phyloP scores from a whole-genome alignment of 1,140 invertebrate species.

The Gryllus bimaculatus region DNA sequence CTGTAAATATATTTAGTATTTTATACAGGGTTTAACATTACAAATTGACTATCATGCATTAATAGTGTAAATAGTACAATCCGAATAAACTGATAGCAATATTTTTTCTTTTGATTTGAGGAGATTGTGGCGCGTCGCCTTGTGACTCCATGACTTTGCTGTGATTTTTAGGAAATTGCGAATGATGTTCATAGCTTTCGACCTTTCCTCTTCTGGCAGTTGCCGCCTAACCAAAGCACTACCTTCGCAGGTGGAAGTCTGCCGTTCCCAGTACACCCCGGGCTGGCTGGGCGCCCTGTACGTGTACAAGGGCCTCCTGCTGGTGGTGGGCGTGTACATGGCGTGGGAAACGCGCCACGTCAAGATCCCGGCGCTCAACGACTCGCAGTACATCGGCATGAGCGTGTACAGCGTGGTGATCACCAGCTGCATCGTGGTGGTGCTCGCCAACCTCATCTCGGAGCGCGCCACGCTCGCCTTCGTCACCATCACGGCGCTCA shows the following conservation, averaged over 20 bases:
- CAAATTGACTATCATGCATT: too few species aligned
- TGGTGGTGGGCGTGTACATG: conserved; percentile 88
- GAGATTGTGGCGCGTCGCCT: too few species aligned
- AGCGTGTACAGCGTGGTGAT: conserved; percentile 88
- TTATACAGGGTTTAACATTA: too few species aligned
- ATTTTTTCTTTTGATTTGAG: too few species aligned
- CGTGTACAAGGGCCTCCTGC: conserved; percentile 76
- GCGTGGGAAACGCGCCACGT: conserved; percentile 97
- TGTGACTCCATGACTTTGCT: too few species aligned
- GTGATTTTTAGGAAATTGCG: too few species aligned
- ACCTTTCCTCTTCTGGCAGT: too few species aligned
- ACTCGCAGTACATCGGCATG: conserved; percentile 92
- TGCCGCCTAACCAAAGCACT: too few species aligned
- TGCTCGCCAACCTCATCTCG: conserved; percentile 73
- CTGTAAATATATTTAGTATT: too few species aligned
- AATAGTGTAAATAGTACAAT: too few species aligned
- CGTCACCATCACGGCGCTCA: conserved; percentile 69
- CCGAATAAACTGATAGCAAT: too few species aligned
- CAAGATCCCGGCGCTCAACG: conserved; percentile 92
- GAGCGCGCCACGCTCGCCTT: conserved; percentile 76
- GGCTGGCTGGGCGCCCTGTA: conserved; percentile 82
- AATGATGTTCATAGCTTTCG: too few species aligned
- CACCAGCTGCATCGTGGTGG: conserved; percentile 73
- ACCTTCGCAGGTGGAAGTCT: conserved; percentile 64
- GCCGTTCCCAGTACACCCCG: conserved; percentile 71